Percentiles rank a stretch among this genome's conserved stretches.
Evolutionary conservation across 2,113 vertebrate species (phyloP).

Genomic region (Tylochromis polylepis): DNA sequence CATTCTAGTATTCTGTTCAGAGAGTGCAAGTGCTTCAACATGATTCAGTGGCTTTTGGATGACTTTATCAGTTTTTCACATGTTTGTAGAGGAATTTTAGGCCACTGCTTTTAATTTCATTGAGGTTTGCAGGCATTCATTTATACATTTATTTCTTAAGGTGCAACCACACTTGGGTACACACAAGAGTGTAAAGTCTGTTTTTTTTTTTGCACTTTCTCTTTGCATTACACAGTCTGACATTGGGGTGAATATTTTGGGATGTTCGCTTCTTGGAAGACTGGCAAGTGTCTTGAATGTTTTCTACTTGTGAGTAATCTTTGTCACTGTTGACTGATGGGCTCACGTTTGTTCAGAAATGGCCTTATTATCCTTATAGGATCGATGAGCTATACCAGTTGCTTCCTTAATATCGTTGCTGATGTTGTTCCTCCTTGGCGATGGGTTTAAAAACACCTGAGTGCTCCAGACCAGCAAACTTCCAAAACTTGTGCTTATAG

Average conservation of each 20-base stretch:
- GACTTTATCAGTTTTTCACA: background rate
- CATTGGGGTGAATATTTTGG: too few species aligned
- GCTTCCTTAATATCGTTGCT: background rate
- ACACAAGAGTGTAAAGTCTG: background rate
- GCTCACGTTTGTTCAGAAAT: background rate
- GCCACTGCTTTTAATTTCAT: too few species aligned
- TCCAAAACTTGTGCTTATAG: background rate
- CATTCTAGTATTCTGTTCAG: background rate
- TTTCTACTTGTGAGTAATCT: background rate
- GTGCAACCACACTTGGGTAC: background rate
- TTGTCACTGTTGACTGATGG: background rate
- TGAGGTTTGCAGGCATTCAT: background rate
- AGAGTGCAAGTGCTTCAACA: background rate
- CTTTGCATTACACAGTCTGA: too few species aligned
- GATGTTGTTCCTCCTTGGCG: background rate
- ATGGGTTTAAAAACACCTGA: too few species aligned
- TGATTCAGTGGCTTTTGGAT: background rate
- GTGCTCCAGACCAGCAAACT: background rate
- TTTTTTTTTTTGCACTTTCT: too few species aligned
- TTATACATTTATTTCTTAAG: background rate
- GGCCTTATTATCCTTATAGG: too few species aligned
- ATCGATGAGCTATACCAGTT: accelerated
- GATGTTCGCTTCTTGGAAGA: background rate
- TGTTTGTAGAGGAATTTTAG: background rate
- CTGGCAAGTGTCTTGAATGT: background rate